These are phyloP conservation scores for Drosophila serrata DNA, from an alignment of 1,140 invertebrate genomes.

Conservation along the genomic window DNA sequence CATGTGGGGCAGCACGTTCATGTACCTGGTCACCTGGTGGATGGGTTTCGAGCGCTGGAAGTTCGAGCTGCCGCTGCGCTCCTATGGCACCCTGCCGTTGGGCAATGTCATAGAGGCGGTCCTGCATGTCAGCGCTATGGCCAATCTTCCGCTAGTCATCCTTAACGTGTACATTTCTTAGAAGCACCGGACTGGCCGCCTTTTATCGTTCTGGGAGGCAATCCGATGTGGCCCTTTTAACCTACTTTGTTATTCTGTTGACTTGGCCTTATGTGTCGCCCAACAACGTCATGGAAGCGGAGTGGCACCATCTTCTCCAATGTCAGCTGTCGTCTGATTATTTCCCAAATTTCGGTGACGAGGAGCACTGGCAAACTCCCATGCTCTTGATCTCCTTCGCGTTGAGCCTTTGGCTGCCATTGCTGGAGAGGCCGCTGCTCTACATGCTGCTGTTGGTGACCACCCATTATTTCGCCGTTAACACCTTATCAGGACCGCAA, in stretches of 20 bases:
- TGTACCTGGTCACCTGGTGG: slow-evolving; percentile 86
- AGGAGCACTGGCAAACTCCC: slow-evolving; percentile 94
- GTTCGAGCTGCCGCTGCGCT: slow-evolving; percentile 89
- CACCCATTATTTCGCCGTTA: too few species aligned
- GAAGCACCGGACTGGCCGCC: slow-evolving; percentile 93
- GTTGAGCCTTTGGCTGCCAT: slow-evolving; percentile 87
- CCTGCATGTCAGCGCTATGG: slow-evolving; percentile 93
- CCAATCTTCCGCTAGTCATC: slow-evolving; percentile 94
- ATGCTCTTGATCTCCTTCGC: slow-evolving; percentile 88
- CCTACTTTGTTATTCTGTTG: slow-evolving; percentile 91
- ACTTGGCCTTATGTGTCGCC: slow-evolving; percentile 93
- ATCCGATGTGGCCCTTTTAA: slow-evolving; percentile 92
- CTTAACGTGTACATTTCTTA: slow-evolving; percentile 95
- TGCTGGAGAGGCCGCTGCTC: slow-evolving; percentile 89
- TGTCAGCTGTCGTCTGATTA: slow-evolving; percentile 97
- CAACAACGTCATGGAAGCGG: slow-evolving; percentile 91
- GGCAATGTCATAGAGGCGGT: slow-evolving; percentile 93
- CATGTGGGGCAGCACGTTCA: slow-evolving; percentile 88
- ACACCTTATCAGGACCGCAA: too few species aligned
- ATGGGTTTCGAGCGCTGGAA: slow-evolving; percentile 94
- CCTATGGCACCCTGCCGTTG: slow-evolving; percentile 86
- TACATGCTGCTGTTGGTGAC: slow-evolving; percentile 91
- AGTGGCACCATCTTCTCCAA: slow-evolving; percentile 97
- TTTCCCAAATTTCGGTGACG: slow-evolving; percentile 98
- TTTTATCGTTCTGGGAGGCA: slow-evolving; percentile 90